Base-by-base conservation (phyloP, 2,888 invertebrate species). In the Cremastinae sp. region DNA sequence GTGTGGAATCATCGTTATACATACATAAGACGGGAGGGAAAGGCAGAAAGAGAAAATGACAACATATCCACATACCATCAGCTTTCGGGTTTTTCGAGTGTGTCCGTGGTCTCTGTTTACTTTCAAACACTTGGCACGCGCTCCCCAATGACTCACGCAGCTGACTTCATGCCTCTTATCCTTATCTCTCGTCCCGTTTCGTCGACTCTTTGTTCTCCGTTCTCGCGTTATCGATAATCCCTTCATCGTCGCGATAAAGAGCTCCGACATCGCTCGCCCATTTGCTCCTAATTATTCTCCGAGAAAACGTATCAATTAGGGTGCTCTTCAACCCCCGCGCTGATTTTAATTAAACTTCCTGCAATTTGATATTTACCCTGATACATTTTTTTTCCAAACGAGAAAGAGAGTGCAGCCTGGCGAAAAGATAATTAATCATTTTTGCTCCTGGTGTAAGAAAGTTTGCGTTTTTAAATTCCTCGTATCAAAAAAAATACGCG, bases 51-150 rank as follows among this genome's bases (percentile, higher is more conserved):
- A 28, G 28, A 28, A 28, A 28, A 28, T 28, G 28, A 28, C 28
- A 28, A 28, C 28, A 28, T 28, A 2, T 5, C 2, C 5, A 28
- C 28, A n/a, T n/a, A n/a, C n/a, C n/a, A n/a, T n/a, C 28, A 28
- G 28, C 28, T 28, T 28, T 28, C 28, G 28, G 5, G 28, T 28
- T 28, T n/a, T 70, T 62, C 55, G 37, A 64, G 65, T 65, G 59
- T 28, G 5, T 28, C 59, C 61, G 56, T 47, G 37, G 76, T 66
- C 56, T 74, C 68, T 77, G 76, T 77, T 74, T 77, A 70, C 76
- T 74, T 61, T 77, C 76, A 73, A 77, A 70, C 70, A 70, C 58
- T 56, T 59, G 76, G 73, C 76, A 77, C 76, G 73, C 76, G 76
- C 76, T 58, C 28, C 2, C 53, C 72, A 61, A 65, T 74, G 76